These are phyloP conservation scores for Pachypanchax playfairii DNA, from an alignment of 2,113 vertebrate genomes.

Conservation along the genomic window DNA sequence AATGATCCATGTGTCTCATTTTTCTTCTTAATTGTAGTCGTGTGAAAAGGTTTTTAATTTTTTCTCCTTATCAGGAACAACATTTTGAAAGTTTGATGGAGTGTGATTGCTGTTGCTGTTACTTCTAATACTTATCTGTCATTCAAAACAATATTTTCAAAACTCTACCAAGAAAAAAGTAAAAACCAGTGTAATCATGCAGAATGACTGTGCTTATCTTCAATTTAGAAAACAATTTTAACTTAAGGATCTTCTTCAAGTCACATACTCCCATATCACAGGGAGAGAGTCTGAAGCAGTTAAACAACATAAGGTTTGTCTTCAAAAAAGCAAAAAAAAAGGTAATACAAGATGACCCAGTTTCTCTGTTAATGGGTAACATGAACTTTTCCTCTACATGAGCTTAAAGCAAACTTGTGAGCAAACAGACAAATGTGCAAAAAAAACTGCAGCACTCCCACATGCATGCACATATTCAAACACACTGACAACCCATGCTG, in stretches of 20 bases:
- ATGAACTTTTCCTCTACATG: no score
- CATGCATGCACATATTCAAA: no score
- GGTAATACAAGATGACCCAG: slow-evolving; percentile 43
- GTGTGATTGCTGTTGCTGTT: not conserved
- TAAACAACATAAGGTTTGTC: slow-evolving; percentile 38
- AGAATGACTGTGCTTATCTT: not conserved
- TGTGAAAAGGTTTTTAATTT: not conserved
- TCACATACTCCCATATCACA: not conserved
- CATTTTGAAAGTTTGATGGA: not conserved
- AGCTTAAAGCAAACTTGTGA: no score
- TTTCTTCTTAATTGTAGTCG: not conserved
- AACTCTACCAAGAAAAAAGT: no score
- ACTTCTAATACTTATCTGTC: not conserved
- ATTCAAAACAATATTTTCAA: not conserved
- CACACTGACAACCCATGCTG: no score
- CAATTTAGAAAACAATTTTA: not conserved
- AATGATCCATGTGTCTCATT: not conserved
- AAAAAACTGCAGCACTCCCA: no score
- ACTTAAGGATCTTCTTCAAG: not conserved
- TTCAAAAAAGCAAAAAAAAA: slow-evolving; percentile 48
- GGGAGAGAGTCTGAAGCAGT: slow-evolving; percentile 12
- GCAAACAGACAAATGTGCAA: no score
- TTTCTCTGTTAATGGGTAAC: slow-evolving; percentile 64
- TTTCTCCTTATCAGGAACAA: not conserved
- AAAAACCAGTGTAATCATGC: not conserved